Base-by-base conservation (phyloP, 1,140 invertebrate genomes). In the Cyphomyrmex costatus region DNA sequence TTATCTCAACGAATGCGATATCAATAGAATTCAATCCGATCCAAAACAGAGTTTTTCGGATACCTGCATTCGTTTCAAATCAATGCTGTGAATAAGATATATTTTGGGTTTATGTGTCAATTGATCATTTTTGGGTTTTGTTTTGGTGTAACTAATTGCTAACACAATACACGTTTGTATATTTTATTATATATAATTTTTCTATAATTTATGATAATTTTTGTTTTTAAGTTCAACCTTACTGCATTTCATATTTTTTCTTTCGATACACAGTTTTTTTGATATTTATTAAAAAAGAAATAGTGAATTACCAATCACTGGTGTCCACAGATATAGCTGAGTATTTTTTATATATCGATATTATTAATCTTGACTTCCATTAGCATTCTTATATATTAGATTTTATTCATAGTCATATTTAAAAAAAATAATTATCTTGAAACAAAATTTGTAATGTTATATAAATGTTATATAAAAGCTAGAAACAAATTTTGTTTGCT, bases 291-390 rank as follows among this genome's bases (percentile, higher is more conserved):
- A 70, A 60, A 68, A 12, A 60, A 87, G 60, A 42, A 83, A 73
- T 24, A 79, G 86, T 14, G 86, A 88, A 89, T 89, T 79, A 87
- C 42, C 73, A 71, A 77, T 92, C 74, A 92, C 88, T 93, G 93
- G 93, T 95, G 94, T 95, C 93, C 94, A 95, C 93, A 91, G 58
- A 84, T 91, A 92, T 93, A 94, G 93, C 93, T 94, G 93, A 93
- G 88, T 91, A 91, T 91, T 91, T 88, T 88, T 86, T 87, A 27
- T 86, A 61, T 60, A 76, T 56, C 33, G 27, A 61, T 58, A 65
- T 33, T 74, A 16, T 58, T 74, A 61, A 73, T 83, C 24, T 58
- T 73, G 21, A 58, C 51, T 74, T 60, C n/a, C n/a, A 74, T 82
- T 56, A 53, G 16, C 24, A 46, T 73, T 74, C 24, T 60, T 74